Percentiles rank a stretch among this genome's conserved stretches.
These are phyloP conservation scores for Allygus modestus DNA, from an alignment of 2,888 invertebrate species.

Conservation along the genomic window DNA sequence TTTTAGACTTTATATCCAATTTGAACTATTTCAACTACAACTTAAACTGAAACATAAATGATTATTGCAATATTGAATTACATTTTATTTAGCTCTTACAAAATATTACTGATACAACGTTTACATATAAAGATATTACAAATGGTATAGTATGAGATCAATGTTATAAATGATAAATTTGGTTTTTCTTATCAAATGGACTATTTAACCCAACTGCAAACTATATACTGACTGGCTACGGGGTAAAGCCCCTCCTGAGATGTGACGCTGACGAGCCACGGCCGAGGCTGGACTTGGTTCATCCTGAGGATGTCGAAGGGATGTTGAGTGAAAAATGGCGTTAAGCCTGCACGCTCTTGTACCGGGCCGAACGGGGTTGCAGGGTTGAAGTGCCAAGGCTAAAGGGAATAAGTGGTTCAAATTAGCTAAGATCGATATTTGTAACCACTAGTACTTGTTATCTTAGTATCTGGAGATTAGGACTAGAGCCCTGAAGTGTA, in stretches of 20 bases:
- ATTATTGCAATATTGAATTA: no score
- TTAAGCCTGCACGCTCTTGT: conserved; percentile 78
- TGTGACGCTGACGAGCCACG: conserved; percentile 83
- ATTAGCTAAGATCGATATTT: conserved; percentile 66
- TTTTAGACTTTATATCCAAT: no score
- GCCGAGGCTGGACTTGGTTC: conserved; percentile 80
- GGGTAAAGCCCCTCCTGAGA: conserved; percentile 87
- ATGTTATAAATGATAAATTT: no score
- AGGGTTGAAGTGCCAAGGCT: conserved; percentile 81
- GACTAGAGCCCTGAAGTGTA: no score
- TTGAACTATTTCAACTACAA: no score
- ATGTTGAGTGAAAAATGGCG: conserved; percentile 82
- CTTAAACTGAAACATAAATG: no score
- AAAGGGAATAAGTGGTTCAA: conserved; percentile 1
- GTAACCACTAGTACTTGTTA: not conserved
- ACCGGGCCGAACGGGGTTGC: conserved; percentile 87
- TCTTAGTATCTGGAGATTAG: not conserved
- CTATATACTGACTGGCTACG: conserved; percentile 79
- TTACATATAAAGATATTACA: no score
- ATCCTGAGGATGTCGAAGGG: conserved; percentile 80
- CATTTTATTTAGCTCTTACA: no score
- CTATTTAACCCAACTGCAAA: no score
- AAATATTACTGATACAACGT: no score
- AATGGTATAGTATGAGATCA: no score
- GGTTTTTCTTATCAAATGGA: no score